Evolutionary conservation across 2,797 vertebrate species (phyloP).

Genomic region (Lemur catta): DNA sequence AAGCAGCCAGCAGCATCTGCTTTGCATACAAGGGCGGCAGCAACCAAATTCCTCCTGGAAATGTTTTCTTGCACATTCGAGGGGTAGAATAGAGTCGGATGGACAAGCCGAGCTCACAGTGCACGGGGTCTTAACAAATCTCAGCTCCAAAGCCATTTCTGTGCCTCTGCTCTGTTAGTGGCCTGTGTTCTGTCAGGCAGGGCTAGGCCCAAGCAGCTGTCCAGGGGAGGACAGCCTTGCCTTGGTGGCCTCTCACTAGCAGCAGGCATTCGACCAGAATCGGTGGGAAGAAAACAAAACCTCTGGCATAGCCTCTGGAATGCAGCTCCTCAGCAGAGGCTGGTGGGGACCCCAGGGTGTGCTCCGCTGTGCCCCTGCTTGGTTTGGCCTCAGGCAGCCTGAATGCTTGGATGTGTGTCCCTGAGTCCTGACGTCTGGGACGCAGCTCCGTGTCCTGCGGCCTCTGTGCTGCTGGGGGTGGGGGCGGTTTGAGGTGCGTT

Average conservation of each 20-base stretch:
- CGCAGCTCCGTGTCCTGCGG: rapidly evolving
- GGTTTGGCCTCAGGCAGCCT: background rate
- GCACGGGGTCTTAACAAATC: background rate
- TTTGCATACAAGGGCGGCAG: background rate
- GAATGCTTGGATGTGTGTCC: background rate
- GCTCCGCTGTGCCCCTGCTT: background rate
- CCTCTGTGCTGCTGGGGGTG: background rate
- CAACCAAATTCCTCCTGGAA: background rate
- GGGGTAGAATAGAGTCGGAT: background rate
- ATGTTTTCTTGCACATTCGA: background rate
- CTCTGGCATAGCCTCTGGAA: background rate
- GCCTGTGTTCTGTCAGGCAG: background rate
- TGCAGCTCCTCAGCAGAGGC: background rate
- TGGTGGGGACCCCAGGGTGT: rapidly evolving
- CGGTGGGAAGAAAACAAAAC: background rate
- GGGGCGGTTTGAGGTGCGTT: background rate
- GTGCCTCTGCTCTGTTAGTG: too few relatives aligned
- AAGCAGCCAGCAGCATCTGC: background rate
- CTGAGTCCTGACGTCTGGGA: background rate
- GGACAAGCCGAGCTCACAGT: background rate
- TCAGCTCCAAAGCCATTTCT: background rate
- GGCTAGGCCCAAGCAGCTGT: background rate
- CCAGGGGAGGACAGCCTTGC: background rate
- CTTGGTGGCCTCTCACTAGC: background rate
- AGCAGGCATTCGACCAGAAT: background rate